phyloP scores from a whole-genome alignment of 2,888 invertebrate genomes.

The Eustalomyia histrio region DNA sequence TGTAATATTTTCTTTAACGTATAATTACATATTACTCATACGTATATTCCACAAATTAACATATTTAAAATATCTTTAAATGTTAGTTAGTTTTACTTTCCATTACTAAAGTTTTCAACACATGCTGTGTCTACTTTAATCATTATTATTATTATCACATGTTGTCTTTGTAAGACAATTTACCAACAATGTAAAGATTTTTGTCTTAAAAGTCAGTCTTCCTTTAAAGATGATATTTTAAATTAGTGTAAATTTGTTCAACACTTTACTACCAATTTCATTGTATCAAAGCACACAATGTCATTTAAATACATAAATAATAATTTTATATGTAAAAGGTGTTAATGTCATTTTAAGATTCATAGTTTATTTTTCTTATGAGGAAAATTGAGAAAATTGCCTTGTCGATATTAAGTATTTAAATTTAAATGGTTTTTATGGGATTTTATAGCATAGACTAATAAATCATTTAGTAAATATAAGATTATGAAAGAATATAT shows the following conservation, averaged over 20 bases:
- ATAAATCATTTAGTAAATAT: background rate
- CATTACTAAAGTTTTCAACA: background rate
- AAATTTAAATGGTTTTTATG: background rate
- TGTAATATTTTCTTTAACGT: background rate
- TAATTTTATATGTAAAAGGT: conserved; percentile 59
- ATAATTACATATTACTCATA: conserved; percentile 21
- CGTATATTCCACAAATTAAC: background rate
- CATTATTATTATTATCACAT: conserved; percentile 40
- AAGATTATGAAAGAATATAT: background rate
- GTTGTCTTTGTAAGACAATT: conserved; percentile 34
- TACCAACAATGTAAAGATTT: conserved; percentile 13
- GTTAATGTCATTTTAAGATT: conserved; percentile 60
- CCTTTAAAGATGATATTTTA: background rate
- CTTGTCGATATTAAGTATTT: background rate
- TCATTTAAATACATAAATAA: conserved; percentile 39
- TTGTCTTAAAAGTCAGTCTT: background rate
- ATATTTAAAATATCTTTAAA: no score
- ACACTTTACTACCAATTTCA: background rate
- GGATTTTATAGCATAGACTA: background rate
- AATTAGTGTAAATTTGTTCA: background rate
- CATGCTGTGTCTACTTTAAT: conserved; percentile 31
- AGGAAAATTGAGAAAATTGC: background rate
- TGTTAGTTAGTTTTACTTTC: no score
- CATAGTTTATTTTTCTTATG: conserved; percentile 49
- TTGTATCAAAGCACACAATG: background rate